A percentile compares a stretch with the other conserved stretches of the same genome.
Evolutionary conservation across 1,140 invertebrate genomes (phyloP).

Genomic region (Chironomus tepperi): DNA sequence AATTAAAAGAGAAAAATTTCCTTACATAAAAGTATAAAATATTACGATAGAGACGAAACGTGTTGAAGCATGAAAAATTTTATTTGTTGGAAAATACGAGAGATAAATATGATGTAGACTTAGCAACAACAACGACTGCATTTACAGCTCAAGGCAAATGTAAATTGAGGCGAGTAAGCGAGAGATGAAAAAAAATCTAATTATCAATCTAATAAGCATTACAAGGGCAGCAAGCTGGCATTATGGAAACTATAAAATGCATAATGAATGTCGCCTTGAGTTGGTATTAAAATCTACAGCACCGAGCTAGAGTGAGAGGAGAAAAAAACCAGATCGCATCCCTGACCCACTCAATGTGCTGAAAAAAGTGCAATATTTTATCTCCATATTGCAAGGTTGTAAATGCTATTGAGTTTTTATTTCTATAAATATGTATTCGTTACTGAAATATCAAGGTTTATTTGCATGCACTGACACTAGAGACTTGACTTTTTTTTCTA

Average conservation of each 20-base stretch:
- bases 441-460: not conserved
- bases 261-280: constrained; percentile 12
- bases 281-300: not conserved
- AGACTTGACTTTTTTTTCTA: not conserved
- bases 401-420: not conserved
- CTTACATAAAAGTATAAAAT: too few relatives aligned
- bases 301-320: too few relatives aligned
- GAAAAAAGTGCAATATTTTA: not conserved
- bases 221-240: not conserved
- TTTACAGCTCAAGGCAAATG: not conserved
- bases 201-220: constrained; percentile 9
- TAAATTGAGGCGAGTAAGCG: not conserved
- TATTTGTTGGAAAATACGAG: too few relatives aligned
- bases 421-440: constrained; percentile 2
- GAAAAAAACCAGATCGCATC: constrained; percentile 2
- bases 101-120: too few relatives aligned
- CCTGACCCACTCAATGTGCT: constrained; percentile 18
- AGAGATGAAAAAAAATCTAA: constrained; percentile 7
- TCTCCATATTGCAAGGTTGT: not conserved
- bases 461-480: not conserved
- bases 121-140: not conserved
- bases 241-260: not conserved
- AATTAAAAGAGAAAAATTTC: too few relatives aligned
- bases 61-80: too few relatives aligned
- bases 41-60: too few relatives aligned